Evolutionary conservation across 30 jellyfish, hydroid and myxozoan genomes (phyloP).

Genomic region (Cassiopea andromeda): DNA sequence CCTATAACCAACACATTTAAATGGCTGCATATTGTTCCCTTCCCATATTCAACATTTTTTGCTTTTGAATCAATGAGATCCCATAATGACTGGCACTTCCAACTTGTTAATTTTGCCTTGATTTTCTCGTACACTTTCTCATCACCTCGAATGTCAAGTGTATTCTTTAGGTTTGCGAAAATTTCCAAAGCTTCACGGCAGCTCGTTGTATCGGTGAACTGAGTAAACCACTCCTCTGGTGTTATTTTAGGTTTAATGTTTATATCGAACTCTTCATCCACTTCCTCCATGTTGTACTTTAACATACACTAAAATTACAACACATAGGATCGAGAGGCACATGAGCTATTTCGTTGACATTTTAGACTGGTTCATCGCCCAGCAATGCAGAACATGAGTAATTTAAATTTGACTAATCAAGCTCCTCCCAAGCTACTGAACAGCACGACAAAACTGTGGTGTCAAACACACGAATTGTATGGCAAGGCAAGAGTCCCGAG

Average conservation of each 20-base stretch:
- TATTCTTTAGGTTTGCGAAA: constrained; percentile 38
- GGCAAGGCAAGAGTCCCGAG: too few species aligned
- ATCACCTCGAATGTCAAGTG: constrained; percentile 42
- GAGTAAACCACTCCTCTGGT: constrained; percentile 79
- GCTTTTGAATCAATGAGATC: constrained; percentile 81
- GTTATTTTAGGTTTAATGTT: constrained; percentile 20
- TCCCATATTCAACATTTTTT: constrained; percentile 81
- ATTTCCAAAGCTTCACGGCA: constrained; percentile 67
- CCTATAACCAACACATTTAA: constrained; percentile 81
- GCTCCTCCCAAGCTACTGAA: constrained; percentile 55
- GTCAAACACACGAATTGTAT: neutral
- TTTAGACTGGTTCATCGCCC: constrained; percentile 21
- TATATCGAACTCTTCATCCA: neutral
- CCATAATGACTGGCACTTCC: constrained; percentile 97
- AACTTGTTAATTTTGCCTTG: constrained; percentile 77
- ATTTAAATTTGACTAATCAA: constrained; percentile 4
- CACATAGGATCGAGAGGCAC: neutral
- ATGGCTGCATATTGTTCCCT: constrained; percentile 75
- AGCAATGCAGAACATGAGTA: constrained; percentile 67
- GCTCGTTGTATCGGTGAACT: constrained; percentile 74
- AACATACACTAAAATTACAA: neutral
- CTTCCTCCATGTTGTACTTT: neutral
- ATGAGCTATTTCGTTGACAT: neutral
- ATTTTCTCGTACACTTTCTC: constrained; percentile 64
- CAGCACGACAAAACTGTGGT: neutral